These are phyloP conservation scores for Peromyscus nudipes DNA, from an alignment of 2,797 vertebrate species.

Conservation along the genomic window DNA sequence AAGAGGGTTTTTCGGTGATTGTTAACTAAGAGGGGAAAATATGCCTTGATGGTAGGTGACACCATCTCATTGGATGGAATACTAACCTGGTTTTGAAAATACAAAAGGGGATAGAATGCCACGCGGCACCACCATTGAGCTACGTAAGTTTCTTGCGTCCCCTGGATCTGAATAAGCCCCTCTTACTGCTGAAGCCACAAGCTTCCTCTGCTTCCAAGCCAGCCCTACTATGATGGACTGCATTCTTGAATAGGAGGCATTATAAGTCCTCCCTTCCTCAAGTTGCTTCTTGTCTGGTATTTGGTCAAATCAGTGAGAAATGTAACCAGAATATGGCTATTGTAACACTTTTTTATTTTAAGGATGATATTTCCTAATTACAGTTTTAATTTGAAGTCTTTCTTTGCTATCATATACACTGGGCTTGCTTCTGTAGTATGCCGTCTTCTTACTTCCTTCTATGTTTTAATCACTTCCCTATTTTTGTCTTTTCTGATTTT, in stretches of 20 bases:
- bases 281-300: neutral
- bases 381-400: neutral
- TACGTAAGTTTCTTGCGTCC: neutral
- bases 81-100: neutral
- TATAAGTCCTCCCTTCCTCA: too few species aligned
- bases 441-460: neutral
- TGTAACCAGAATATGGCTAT: neutral
- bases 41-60: too few species aligned
- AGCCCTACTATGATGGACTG: neutral
- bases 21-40: neutral
- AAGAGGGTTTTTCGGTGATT: neutral
- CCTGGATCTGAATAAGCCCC: neutral
- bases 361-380: neutral
- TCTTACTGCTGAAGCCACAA: neutral
- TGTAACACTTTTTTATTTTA: neutral
- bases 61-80: too few species aligned
- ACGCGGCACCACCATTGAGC: too few species aligned
- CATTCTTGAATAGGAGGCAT: neutral
- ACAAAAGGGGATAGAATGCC: neutral
- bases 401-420: neutral
- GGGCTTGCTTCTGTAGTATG: neutral
- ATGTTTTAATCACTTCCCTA: neutral
- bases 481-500: neutral
- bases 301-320: neutral
- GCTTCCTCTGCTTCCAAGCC: neutral